A percentile compares a stretch with the other conserved stretches of the same genome.
These are phyloP conservation scores for Lasaia peninsularis DNA, from an alignment of 1,140 invertebrate genomes.

Conservation along the genomic window DNA sequence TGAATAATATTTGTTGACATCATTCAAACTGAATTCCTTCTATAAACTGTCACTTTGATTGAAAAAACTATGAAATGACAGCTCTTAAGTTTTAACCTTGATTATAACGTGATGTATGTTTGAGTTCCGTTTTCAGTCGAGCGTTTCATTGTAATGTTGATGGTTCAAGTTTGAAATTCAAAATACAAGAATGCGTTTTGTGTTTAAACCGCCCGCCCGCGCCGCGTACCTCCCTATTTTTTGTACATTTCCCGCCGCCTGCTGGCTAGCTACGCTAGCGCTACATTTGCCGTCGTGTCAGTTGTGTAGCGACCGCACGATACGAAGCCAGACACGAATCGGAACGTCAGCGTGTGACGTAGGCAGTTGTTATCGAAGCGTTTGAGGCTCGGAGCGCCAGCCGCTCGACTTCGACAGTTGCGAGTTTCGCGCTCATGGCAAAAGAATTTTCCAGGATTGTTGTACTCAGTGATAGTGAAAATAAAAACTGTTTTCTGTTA, in stretches of 20 bases:
- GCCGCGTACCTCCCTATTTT: background rate
- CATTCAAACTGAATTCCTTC: too few species aligned
- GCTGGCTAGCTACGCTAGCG: conserved; percentile 2
- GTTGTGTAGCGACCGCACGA: conserved; percentile 6
- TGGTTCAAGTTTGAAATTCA: too few species aligned
- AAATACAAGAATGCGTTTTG: too few species aligned
- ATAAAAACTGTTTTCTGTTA: conserved; percentile 38
- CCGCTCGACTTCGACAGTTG: conserved; percentile 45
- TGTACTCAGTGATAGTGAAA: conserved; percentile 45
- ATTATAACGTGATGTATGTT: too few species aligned
- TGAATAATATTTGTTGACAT: too few species aligned
- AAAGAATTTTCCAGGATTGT: conserved; percentile 31
- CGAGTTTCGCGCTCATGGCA: conserved; percentile 63
- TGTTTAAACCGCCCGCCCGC: background rate
- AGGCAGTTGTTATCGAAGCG: conserved; percentile 39
- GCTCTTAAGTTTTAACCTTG: too few species aligned
- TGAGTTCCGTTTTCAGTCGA: too few species aligned
- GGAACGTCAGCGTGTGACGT: conserved; percentile 18
- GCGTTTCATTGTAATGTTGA: too few species aligned
- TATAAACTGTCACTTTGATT: too few species aligned
- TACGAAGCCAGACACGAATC: conserved; percentile 20
- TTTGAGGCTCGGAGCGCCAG: conserved; percentile 35
- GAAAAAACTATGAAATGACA: too few species aligned
- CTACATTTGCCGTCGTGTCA: conserved; percentile 7
- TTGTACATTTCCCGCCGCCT: conserved; percentile 6